A percentile compares a stretch with the other conserved stretches of the same genome.
Conservation (phyloP, 2,797 vertebrate species). For the Merluccius polli region DNA sequence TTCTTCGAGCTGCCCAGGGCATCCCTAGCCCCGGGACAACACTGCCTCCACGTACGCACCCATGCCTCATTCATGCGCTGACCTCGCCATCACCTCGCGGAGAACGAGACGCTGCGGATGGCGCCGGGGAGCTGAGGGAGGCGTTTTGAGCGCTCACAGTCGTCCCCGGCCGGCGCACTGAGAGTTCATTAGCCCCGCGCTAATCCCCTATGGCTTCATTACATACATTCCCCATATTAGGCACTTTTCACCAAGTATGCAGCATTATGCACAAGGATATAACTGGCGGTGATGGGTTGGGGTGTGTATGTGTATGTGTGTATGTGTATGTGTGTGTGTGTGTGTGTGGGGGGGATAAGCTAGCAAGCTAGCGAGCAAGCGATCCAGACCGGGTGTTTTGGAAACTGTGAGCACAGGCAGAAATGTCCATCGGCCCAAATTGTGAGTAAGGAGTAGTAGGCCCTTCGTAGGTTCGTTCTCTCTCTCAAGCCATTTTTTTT, state of each 20-base stretch:
- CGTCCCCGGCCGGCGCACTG: background rate
- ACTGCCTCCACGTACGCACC: background rate
- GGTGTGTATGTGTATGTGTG: no score
- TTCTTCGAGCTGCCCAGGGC: constrained; percentile 3
- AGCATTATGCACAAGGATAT: background rate
- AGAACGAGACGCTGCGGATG: constrained; percentile 2
- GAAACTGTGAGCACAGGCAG: background rate
- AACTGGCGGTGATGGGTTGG: background rate
- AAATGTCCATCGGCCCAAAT: background rate
- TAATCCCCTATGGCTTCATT: constrained; percentile 14
- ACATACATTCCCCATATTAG: constrained; percentile 4
- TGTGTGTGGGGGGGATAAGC: background rate
- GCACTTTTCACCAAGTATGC: background rate
- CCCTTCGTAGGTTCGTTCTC: background rate
- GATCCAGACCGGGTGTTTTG: background rate
- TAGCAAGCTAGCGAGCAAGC: background rate
- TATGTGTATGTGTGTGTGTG: no score
- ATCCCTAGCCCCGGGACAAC: background rate
- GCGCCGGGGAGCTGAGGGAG: constrained; percentile 8
- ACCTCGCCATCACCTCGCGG: constrained; percentile 16
- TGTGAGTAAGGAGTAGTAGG: background rate
- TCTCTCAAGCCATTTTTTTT: background rate
- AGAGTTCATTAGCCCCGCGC: constrained; percentile 24
- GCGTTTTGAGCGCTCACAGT: background rate
- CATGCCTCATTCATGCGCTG: constrained; percentile 3